A percentile compares a stretch with the other conserved stretches of the same genome.
phyloP scores from a whole-genome alignment of 2,113 vertebrate species.

The Rhabdomys dilectus region DNA sequence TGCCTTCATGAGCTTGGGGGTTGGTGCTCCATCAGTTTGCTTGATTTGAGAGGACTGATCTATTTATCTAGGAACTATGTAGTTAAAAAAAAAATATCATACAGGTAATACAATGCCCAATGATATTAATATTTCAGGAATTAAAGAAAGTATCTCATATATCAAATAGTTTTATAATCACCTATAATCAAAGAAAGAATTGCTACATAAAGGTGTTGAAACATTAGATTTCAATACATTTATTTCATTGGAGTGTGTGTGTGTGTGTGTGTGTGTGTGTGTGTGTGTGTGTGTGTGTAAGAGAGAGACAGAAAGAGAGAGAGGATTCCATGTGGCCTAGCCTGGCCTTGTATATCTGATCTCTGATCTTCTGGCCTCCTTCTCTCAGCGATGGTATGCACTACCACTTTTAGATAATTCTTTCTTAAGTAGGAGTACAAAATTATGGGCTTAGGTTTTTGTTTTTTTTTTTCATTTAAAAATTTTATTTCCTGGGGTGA shows the following conservation, averaged over 20 bases:
- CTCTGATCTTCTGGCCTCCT: neutral
- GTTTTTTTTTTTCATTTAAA: neutral
- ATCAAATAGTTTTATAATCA: slow-evolving; percentile 47
- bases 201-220: slow-evolving; percentile 7
- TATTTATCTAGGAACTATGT: slow-evolving; percentile 26
- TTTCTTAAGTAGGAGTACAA: neutral
- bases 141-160: slow-evolving; percentile 34
- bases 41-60: slow-evolving; percentile 10
- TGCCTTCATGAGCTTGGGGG: neutral
- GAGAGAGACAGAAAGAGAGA: neutral
- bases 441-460: neutral
- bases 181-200: slow-evolving; percentile 19
- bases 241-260: neutral
- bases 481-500: neutral
- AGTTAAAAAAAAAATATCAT: slow-evolving; percentile 55
- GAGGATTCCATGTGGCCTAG: neutral
- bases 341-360: neutral
- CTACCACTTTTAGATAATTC: neutral
- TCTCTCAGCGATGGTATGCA: neutral
- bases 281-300: neutral
- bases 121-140: slow-evolving; percentile 28
- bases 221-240: neutral
- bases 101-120: neutral
- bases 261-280: neutral
- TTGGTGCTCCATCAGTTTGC: slow-evolving; percentile 19